Percentiles rank a stretch among this genome's conserved stretches.
These are phyloP conservation scores for Coracopsis vasa DNA, from an alignment of 2,113 vertebrate genomes.

Conservation along the genomic window DNA sequence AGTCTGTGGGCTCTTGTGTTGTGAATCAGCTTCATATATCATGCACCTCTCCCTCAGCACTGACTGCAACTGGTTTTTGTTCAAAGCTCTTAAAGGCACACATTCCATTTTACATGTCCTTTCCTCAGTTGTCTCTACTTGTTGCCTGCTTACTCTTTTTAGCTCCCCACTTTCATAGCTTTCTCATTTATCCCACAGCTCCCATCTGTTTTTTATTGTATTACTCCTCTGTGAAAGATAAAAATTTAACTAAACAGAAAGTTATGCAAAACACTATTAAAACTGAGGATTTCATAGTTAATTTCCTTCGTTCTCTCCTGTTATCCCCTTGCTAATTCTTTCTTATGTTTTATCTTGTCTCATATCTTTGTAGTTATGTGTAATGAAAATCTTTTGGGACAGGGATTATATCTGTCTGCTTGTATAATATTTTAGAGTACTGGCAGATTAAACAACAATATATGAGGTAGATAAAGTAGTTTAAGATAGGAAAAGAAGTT, in stretches of 20 bases:
- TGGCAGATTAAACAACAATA: neutral
- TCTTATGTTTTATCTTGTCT: neutral
- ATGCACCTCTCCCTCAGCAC: neutral
- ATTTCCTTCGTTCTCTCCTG: neutral
- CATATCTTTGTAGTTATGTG: neutral
- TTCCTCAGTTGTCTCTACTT: neutral
- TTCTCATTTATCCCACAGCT: neutral
- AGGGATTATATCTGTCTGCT: neutral
- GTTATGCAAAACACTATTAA: neutral
- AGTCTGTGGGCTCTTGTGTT: neutral
- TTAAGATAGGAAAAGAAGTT: neutral
- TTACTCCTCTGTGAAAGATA: neutral
- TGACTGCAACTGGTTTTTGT: neutral
- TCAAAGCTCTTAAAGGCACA: neutral
- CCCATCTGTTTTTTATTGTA: neutral
- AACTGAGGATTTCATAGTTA: neutral
- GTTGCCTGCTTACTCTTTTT: neutral
- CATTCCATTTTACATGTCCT: neutral
- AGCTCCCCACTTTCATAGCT: neutral
- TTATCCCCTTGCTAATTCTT: neutral
- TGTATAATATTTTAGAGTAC: neutral
- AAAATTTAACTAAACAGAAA: neutral
- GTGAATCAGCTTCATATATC: neutral
- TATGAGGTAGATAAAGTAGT: neutral
- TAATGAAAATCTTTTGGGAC: neutral